Conservation (phyloP, 2,113 vertebrate species). For the Morone chrysops region DNA sequence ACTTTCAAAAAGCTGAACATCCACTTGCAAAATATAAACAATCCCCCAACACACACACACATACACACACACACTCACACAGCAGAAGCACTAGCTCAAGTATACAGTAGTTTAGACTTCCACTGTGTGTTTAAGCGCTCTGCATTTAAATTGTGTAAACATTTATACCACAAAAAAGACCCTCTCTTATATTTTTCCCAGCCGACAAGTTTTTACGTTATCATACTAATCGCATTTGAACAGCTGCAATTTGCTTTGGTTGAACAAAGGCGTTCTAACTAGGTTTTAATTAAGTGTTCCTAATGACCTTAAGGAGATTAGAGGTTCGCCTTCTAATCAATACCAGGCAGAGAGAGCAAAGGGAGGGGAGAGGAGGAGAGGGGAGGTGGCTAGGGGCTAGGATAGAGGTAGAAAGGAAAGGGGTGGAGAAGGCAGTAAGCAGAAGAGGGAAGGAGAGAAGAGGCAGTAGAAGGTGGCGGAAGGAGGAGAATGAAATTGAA, state of each 20-base stretch:
- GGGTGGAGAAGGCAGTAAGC: conserved; percentile 24
- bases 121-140: conserved; percentile 59
- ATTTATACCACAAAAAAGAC: conserved; percentile 66
- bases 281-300: conserved; percentile 99
- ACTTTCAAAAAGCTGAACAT: conserved; percentile 39
- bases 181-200: conserved; percentile 74
- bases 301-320: conserved; percentile 99
- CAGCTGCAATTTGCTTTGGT: conserved; percentile 86
- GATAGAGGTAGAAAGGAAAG: conserved; percentile 62
- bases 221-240: conserved; percentile 85
- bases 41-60: conserved; percentile 21
- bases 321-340: conserved; percentile 98
- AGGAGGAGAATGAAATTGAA: conserved; percentile 13
- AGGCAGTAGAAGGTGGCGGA: conserved; percentile 19
- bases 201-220: conserved; percentile 80
- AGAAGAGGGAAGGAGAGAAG: conserved; percentile 7
- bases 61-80: conserved; percentile 1
- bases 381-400: conserved; percentile 75
- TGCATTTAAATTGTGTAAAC: conserved; percentile 80
- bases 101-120: conserved; percentile 55
- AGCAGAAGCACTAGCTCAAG: conserved; percentile 19
- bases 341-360: conserved; percentile 89
- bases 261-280: conserved; percentile 90
- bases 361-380: conserved; percentile 70
- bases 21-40: conserved; percentile 36